phyloP scores from a whole-genome alignment of 2,113 vertebrate species.

The Neolamprologus brichardi region DNA sequence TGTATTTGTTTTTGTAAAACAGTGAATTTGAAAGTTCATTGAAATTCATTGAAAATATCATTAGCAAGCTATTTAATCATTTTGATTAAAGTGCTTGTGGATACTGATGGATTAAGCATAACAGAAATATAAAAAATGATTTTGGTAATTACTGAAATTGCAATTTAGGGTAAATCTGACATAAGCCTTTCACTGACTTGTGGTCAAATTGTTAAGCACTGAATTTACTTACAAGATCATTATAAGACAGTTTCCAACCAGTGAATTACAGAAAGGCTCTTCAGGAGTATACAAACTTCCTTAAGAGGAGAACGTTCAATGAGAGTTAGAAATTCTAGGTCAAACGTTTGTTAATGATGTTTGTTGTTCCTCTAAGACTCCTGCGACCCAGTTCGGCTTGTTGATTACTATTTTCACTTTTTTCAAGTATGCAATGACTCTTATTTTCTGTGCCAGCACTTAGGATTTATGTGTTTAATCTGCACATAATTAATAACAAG shows the following conservation, averaged over 20 bases:
- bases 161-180: not conserved
- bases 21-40: not conserved
- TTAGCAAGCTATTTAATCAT: not conserved
- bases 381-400: constrained; percentile 8
- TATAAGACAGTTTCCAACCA: not conserved
- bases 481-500: constrained; percentile 4
- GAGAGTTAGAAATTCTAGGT: constrained; percentile 17
- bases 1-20: not conserved
- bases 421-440: not conserved
- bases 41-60: not conserved
- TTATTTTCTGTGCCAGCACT: not conserved
- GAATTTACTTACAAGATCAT: not conserved
- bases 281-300: not conserved
- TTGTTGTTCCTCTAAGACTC: not conserved
- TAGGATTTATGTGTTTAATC: constrained; percentile 5
- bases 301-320: not conserved
- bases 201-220: not conserved
- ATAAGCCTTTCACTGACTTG: not conserved
- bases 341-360: constrained; percentile 36
- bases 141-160: not conserved
- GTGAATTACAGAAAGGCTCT: not conserved
- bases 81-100: not conserved
- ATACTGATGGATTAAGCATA: not conserved
- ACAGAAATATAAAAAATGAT: not conserved
- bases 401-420: constrained; percentile 22